These are phyloP conservation scores for Deroplatys truncata DNA, from an alignment of 2,888 invertebrate genomes.

Conservation along the genomic window DNA sequence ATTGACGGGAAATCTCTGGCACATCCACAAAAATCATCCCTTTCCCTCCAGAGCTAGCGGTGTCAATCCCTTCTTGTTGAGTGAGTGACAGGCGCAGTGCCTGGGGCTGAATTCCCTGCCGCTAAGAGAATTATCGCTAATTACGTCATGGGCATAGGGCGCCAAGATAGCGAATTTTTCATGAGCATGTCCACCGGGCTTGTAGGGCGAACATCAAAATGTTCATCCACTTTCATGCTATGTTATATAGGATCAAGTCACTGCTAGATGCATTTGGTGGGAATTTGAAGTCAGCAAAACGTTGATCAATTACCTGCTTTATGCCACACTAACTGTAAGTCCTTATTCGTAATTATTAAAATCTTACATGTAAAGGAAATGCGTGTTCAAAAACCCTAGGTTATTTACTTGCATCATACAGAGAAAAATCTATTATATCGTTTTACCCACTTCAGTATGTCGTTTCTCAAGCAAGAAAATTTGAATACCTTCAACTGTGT, in stretches of 20 bases:
- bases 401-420: no score
- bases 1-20: not conserved
- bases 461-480: no score
- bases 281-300: no score
- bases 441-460: no score
- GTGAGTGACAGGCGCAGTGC: conserved; percentile 5
- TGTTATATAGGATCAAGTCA: not conserved
- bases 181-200: conserved; percentile 9
- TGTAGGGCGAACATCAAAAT: not conserved
- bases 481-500: no score
- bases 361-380: no score
- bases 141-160: conserved; percentile 22
- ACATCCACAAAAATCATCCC: not conserved
- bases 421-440: not conserved
- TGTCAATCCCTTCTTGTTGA: conserved; percentile 13
- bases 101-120: conserved; percentile 3
- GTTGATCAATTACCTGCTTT: no score
- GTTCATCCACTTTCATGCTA: not conserved
- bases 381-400: no score
- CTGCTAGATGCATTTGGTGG: no score
- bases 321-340: no score
- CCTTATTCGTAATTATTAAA: no score
- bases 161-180: conserved; percentile 25
- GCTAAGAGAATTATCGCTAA: conserved; percentile 24
- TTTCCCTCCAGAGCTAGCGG: not conserved